Base-by-base conservation (phyloP, 1,140 invertebrate genomes). In the Pogonomyrmex californicus region DNA sequence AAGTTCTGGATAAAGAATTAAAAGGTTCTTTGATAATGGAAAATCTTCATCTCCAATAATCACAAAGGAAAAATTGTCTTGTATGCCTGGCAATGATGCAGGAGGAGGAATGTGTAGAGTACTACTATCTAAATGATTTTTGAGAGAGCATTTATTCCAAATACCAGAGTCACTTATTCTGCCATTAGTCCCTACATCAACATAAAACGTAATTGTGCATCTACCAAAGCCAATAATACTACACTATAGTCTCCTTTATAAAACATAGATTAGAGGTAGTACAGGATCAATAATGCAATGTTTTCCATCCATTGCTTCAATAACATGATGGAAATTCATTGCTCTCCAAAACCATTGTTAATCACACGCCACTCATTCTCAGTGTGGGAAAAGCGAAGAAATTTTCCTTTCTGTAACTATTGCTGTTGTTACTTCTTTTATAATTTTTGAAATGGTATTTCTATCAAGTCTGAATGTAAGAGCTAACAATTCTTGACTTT, bases 311-410 rank as follows among this genome's bases (percentile, higher is more conserved):
- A 71, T 17, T 49, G 68, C 23, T 51, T 44, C 23, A 17, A 71
- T 49, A 17, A 3, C 30, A 33, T 71, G 14, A 51, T 51, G 44
- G 14, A 71, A 71, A 71, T 71, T 71, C 44, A 71, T 36, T 1
- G 30, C 14, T 71, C 30, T 51, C 30, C 44, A 49, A 51, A 71
- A 49, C 38, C 14, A 47, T 47, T 12, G n/a, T n/a, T 44, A 44
- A 68, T 30, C n/a, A 68, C 65, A 68, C n/a, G 65, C 38, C 41
- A 68, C 47, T 68, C 65, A 68, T 68, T 38, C 10, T 68, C 65
- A 68, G 41, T 68, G 10, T 68, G n/a, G 12, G 23, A 41, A 47
- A 5, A 68, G 41, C 41, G 10, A 47, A 68, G 38, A 68, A 68
- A 68, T 10, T 47, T 23, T 44, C 30, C 41, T 30, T 68, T 68